These are phyloP conservation scores for Datnioides undecimradiatus DNA, from an alignment of 2,113 vertebrate genomes.

Conservation along the genomic window DNA sequence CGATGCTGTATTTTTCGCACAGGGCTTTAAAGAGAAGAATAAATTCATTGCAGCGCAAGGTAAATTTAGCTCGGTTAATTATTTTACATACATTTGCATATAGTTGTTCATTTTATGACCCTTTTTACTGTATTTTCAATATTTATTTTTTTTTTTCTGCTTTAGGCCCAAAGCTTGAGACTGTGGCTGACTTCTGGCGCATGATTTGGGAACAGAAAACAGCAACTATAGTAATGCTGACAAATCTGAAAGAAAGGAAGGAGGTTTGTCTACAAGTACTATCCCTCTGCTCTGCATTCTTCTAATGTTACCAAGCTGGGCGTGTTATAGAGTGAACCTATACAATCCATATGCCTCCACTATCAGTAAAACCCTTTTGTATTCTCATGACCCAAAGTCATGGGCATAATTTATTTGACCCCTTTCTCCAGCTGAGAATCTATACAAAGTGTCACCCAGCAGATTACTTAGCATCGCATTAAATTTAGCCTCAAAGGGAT, in stretches of 20 bases:
- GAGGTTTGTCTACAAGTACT: slow-evolving; percentile 83
- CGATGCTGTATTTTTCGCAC: not conserved
- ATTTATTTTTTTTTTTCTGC: slow-evolving; percentile 22
- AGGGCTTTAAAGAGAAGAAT: slow-evolving; percentile 80
- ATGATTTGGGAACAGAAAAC: slow-evolving; percentile 99
- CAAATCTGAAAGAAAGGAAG: slow-evolving; percentile 96
- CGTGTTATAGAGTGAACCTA: not conserved
- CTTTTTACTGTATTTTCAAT: not conserved
- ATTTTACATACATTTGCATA: not conserved
- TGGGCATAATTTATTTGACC: slow-evolving; percentile 75
- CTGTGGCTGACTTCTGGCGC: slow-evolving; percentile 94
- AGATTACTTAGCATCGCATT: slow-evolving; percentile 75
- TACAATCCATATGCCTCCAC: slow-evolving; percentile 22
- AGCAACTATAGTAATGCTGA: slow-evolving; percentile 94
- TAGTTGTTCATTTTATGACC: not conserved
- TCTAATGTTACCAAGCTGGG: not conserved
- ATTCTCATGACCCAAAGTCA: slow-evolving; percentile 71
- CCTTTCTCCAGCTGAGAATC: slow-evolving; percentile 59
- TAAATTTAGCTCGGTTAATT: slow-evolving; percentile 45
- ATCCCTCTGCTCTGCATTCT: not conserved
- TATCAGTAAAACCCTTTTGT: slow-evolving; percentile 38
- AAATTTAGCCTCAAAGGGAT: slow-evolving; percentile 74
- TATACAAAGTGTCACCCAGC: slow-evolving; percentile 68
- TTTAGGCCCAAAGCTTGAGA: slow-evolving; percentile 94
- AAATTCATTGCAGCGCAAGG: slow-evolving; percentile 83